Base-by-base conservation (phyloP, 2,888 invertebrate species). In the Leucania comma region DNA sequence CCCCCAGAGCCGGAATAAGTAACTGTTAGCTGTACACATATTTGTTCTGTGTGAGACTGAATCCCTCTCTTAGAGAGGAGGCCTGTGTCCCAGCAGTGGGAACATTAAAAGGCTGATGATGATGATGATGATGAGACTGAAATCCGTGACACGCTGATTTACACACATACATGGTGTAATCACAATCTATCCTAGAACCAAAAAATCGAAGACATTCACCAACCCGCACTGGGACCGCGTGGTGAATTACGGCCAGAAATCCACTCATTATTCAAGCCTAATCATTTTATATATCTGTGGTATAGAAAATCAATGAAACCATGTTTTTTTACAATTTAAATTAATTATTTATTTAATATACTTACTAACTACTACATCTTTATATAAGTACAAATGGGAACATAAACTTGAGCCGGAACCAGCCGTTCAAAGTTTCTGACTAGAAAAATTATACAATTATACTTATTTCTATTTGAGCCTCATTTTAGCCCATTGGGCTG, bases 391-490 rank as follows among this genome's bases (percentile, higher is more conserved):
- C 32, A 72, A 53, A 26, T 59, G 14, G 48, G 20, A 57, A 42
- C 42, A 32, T 35, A 46, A 48, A 35, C 2, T 61, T 62, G 32
- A 61, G 2, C 22, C 79, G 77, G 77, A 69, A 75, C 77, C 80
- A 75, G 75, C 75, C 80, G 77, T 35, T 60, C 42, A 60, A 58
- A 53, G 51, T 63, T 68, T 72, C 1, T 77, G 80, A 77, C 77
- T 77, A 80, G 77, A 77, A 56, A 54, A 61, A 56, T 48, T 14
- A 24, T 71, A 63, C 46, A 58, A 26, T 38, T 32, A 29, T 4
- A 58, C 20, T 74, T 77, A 74, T 57, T 50, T 48, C 61, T 70
- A 76, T 46, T 72, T 77, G 29, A 70, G 62, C 46, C 26, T 58
- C 29, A 48, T 20, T 42, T 32, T 71, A 24, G 22, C 29, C 38